phyloP scores from a whole-genome alignment of 2,113 vertebrate genomes.

The Upupa epops region DNA sequence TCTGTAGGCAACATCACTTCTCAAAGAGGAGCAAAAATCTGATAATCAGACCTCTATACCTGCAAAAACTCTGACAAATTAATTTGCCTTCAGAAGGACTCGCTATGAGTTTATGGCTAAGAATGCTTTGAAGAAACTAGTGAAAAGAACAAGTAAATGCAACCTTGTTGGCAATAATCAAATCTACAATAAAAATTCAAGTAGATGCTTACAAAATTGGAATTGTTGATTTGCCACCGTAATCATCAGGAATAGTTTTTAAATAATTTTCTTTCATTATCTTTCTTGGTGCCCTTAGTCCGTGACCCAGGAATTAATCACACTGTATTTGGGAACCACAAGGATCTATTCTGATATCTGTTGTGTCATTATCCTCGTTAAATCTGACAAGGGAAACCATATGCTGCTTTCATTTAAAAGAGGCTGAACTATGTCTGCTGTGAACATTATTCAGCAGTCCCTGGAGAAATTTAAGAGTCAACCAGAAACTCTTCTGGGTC shows the following conservation, averaged over 20 bases:
- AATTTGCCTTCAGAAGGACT: not conserved
- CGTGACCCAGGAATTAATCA: not conserved
- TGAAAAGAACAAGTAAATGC: not conserved
- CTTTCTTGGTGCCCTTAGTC: not conserved
- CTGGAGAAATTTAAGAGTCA: slow-evolving; percentile 31
- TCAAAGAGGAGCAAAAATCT: not conserved
- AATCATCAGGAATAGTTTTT: not conserved
- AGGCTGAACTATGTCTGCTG: slow-evolving; percentile 6
- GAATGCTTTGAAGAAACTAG: not conserved
- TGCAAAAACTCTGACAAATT: not conserved
- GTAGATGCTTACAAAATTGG: not conserved
- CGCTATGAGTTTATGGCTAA: not conserved
- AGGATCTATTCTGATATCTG: not conserved
- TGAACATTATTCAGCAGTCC: slow-evolving; percentile 37
- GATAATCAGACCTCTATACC: not conserved
- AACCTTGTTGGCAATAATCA: not conserved
- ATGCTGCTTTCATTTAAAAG: slow-evolving; percentile 25
- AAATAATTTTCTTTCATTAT: not conserved
- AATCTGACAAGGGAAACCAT: slow-evolving; percentile 32
- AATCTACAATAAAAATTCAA: not conserved
- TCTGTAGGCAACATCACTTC: not conserved
- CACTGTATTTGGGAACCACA: not conserved
- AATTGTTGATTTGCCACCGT: not conserved
- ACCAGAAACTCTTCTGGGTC: slow-evolving; percentile 22
- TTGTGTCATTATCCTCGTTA: slow-evolving; percentile 15